Evolutionary conservation across 2,113 vertebrate genomes (phyloP).

Genomic region (Isurus oxyrinchus): DNA sequence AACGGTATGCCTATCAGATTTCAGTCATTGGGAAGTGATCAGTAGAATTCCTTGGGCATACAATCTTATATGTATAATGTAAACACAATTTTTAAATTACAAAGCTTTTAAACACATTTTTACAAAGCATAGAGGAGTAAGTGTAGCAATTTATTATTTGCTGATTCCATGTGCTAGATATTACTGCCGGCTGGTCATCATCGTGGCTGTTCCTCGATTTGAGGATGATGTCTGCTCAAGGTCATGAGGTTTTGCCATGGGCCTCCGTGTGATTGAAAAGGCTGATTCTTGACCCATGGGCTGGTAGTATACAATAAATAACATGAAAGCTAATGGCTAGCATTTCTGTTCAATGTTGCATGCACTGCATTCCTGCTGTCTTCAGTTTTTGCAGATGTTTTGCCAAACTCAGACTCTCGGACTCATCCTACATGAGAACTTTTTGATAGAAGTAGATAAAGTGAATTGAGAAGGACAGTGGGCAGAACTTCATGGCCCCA

Average conservation of each 20-base stretch:
- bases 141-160: not conserved
- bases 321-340: not conserved
- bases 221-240: not conserved
- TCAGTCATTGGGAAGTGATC: not conserved
- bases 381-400: not conserved
- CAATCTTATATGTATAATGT: not conserved
- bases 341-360: not conserved
- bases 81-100: not conserved
- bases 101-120: not conserved
- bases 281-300: not conserved
- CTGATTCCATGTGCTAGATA: not conserved
- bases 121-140: not conserved
- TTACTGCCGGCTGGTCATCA: not conserved
- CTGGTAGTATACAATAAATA: not conserved
- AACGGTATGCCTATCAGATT: not conserved
- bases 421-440: not conserved
- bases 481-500: too few species aligned
- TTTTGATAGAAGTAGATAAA: not conserved
- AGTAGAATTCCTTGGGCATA: not conserved
- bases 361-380: not conserved
- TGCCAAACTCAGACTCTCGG: not conserved
- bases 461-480: not conserved
- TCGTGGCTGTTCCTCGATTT: not conserved
- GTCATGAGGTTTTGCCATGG: not conserved
- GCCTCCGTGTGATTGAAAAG: not conserved